These are phyloP conservation scores for Selenia dentaria DNA, from an alignment of 2,888 invertebrate species.

Conservation along the genomic window DNA sequence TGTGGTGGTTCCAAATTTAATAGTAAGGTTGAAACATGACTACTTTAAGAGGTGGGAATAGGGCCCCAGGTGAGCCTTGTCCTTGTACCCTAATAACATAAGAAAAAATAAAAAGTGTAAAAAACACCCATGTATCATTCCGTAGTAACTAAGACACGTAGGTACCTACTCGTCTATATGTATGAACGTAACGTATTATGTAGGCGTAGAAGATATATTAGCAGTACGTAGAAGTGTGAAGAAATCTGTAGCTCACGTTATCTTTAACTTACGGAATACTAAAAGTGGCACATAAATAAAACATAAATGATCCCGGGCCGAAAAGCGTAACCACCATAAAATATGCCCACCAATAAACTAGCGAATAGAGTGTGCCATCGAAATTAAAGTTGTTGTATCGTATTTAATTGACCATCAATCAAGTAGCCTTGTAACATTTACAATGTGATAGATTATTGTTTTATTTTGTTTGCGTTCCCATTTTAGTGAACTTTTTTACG, in stretches of 20 bases:
- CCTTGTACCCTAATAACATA: too few relatives aligned
- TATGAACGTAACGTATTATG: too few relatives aligned
- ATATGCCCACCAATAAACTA: constrained; percentile 17
- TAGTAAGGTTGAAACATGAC: too few relatives aligned
- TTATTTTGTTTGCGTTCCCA: constrained; percentile 8
- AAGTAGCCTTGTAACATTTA: constrained; percentile 7
- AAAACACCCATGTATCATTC: too few relatives aligned
- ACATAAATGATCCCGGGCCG: constrained; percentile 12
- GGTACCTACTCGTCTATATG: too few relatives aligned
- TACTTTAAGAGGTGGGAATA: too few relatives aligned
- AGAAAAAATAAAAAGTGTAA: too few relatives aligned
- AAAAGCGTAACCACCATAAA: constrained; percentile 11
- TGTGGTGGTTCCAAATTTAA: too few relatives aligned
- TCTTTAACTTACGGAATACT: constrained; percentile 10
- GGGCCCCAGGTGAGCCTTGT: too few relatives aligned
- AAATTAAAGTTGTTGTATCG: constrained; percentile 16
- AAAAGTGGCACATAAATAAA: constrained; percentile 15
- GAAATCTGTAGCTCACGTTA: constrained; percentile 10
- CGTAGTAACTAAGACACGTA: too few relatives aligned
- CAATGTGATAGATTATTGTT: constrained; percentile 8
- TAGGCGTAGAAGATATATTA: too few relatives aligned
- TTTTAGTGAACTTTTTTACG: constrained; percentile 1
- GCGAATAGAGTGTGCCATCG: constrained; percentile 8
- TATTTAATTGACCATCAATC: constrained; percentile 12
- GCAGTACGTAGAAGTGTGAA: not conserved